Base-by-base conservation (phyloP, 2,113 vertebrate genomes). In the Madoqua kirkii region DNA sequence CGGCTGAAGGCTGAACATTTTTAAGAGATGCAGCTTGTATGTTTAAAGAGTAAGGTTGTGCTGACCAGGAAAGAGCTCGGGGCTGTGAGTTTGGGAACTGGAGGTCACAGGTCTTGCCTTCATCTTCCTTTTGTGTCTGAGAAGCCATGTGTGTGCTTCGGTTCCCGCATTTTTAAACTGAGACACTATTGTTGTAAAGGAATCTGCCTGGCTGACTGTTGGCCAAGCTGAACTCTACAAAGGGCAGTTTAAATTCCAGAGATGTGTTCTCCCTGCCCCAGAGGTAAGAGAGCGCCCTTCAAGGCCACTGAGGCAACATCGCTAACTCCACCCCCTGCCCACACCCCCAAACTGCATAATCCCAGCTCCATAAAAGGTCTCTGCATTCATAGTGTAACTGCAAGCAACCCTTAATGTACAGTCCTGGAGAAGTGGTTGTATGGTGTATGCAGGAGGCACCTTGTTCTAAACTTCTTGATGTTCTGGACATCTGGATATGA, bases 1-100 rank as follows among this genome's bases (percentile, higher is more conserved):
- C 5, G 23, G 92, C 90, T 71, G 45, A 71, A 71, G 87, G 78
- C 89, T 31, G 45, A 93, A 74, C 29, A 48, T 9, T 76, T 95
- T 76, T 43, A 67, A 92, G 84, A 95, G 74, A 64, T 60, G 76
- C 45, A 85, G 90, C 52, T 52, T 43, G 31, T 79, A 1, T 60
- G 74, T 71, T 92, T 96, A 31, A 82, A 93, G 60, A 79, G 27
- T 3, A 57, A 82, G 62, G 9, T 13, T 48, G 59, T 89, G 59
- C 33, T 21, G 43, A 89, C 31, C 36, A 17, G 29, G 57, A 15
- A 16, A 27, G 36, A 50, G 36, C 2, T 1, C 0, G 1, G 11
- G 33, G 50, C 59, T 45, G 5, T 9, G 36, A 60, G 40, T n/a
- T 21, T 54, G 83, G 67, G 55, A 52, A 50, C 7, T 2, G 36